These are phyloP conservation scores for Ennomos erosarius DNA, from an alignment of 2,888 invertebrate genomes.

Conservation along the genomic window DNA sequence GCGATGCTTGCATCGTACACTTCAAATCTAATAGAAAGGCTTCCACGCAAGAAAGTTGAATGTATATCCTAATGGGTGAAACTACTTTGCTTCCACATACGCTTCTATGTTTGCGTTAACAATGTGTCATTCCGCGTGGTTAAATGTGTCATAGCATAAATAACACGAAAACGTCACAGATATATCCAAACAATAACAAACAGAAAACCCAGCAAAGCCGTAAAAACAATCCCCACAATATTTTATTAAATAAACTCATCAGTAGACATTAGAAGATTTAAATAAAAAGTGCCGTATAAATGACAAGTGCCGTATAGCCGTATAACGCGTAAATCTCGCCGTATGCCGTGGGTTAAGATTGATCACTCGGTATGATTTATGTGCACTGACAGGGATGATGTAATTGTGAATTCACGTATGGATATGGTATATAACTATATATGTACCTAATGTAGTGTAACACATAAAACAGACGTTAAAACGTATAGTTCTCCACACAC, in stretches of 20 bases:
- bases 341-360: slow-evolving; percentile 68
- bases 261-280: slow-evolving; percentile 58
- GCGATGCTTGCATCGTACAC: no score
- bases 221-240: slow-evolving; percentile 19
- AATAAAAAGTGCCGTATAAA: slow-evolving; percentile 42
- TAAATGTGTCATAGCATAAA: not conserved
- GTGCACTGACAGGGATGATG: slow-evolving; percentile 43
- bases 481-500: no score
- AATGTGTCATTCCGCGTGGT: slow-evolving; percentile 8
- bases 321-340: slow-evolving; percentile 56
- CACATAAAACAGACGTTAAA: no score
- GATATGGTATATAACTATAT: slow-evolving; percentile 38
- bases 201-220: slow-evolving; percentile 5
- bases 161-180: slow-evolving; percentile 1
- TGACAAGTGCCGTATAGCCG: slow-evolving; percentile 48
- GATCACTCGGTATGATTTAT: slow-evolving; percentile 71
- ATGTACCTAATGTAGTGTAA: not conserved
- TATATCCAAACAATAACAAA: slow-evolving; percentile 1
- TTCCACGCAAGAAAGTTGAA: no score
- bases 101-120: no score
- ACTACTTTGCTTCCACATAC: no score
- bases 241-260: slow-evolving; percentile 59
- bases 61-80: no score
- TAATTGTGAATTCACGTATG: slow-evolving; percentile 26
- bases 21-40: no score